Evolutionary conservation across 2,113 vertebrate genomes (phyloP), one percentile per base, ranked within the genome.

Genomic region (Rhinichthys klamathensis): DNA sequence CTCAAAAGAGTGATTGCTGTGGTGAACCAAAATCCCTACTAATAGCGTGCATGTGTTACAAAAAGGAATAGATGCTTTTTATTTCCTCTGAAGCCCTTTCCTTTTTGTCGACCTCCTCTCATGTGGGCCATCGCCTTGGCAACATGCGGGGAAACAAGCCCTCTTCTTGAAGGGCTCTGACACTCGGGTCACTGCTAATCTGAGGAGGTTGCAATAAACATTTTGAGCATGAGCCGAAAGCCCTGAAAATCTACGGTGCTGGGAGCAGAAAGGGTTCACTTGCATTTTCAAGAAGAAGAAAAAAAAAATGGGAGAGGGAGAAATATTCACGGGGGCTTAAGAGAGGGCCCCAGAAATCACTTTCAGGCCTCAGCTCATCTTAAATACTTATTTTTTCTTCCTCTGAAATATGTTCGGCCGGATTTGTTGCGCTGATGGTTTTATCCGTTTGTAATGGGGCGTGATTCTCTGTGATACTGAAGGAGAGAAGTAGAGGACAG

Each of bases 151-250:
- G 90, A 93, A 94, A 93, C 89, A 92, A 93, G 91, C 88, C 83
- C 88, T 88, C 85, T 88, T 91, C 89, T 92, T 90, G 87, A 91
- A 92, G 91, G 74, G 87, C 91, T 92, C 90, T 91, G 92, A 92
- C 93, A 90, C 89, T 86, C 86, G 90, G 94, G 92, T 94, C 93
- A 90, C 85, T 88, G 87, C 87, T 93, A 92, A 94, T 93, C 93
- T 92, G 85, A 86, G 86, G 86, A 89, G 88, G 84, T 85, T 90
- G 92, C 90, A 90, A 94, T 94, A 92, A 93, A 94, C 91, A 91
- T 90, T 87, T 88, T 87, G 89, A 92, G 91, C 88, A 18, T 54
- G 63, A 90, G 93, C 91, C 92, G 90, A 87, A 92, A 91, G 90
- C 93, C 91, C 90, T 92, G 91, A 90, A 93, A 90, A 92, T 72